Percentiles rank a stretch among this genome's conserved stretches.
phyloP scores from a whole-genome alignment of 2,113 vertebrate genomes.

The Sebastes fasciatus region DNA sequence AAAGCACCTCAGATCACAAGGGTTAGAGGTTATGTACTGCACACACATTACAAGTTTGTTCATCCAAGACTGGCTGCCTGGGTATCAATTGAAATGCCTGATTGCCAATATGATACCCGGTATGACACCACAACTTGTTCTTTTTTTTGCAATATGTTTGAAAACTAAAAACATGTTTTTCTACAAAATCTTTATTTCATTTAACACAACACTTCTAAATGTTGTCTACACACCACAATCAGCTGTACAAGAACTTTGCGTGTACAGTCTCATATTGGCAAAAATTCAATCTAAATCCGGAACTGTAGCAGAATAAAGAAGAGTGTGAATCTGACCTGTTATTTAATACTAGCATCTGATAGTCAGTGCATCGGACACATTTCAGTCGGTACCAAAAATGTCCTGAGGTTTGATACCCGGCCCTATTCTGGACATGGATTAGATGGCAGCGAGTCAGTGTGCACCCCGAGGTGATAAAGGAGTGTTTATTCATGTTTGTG shows the following conservation, averaged over 20 bases:
- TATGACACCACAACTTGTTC: not conserved
- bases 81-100: not conserved
- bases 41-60: not conserved
- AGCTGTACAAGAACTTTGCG: not conserved
- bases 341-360: not conserved
- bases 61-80: not conserved
- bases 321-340: not conserved
- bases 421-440: not conserved
- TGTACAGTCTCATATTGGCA: not conserved
- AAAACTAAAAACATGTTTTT: not conserved
- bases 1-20: not conserved
- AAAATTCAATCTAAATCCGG: not conserved
- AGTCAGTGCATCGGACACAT: not conserved
- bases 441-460: slow-evolving; percentile 14
- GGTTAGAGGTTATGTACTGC: not conserved
- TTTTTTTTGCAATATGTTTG: not conserved
- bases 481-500: slow-evolving; percentile 69
- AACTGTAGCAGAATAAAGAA: not conserved
- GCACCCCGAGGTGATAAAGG: slow-evolving; percentile 24
- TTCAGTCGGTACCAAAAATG: slow-evolving; percentile 9
- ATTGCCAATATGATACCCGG: not conserved
- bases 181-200: not conserved
- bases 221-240: not conserved
- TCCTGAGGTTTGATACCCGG: not conserved
- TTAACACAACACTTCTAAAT: not conserved